Base-by-base conservation (phyloP, 2,797 vertebrate genomes). In the Enteromius viviparus region DNA sequence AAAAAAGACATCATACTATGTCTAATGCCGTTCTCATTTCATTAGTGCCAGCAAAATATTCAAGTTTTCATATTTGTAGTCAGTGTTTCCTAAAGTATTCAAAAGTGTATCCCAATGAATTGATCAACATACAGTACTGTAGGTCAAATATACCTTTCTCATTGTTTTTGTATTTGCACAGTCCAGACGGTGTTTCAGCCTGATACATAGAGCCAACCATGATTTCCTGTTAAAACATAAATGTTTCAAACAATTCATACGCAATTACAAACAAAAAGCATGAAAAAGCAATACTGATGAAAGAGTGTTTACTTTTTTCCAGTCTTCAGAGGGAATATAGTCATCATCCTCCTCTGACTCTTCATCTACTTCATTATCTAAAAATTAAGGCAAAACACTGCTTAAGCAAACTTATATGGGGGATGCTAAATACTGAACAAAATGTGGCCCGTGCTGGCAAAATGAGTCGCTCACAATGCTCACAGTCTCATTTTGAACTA, bases 171-270 rank as follows among this genome's bases (percentile, higher is more conserved):
- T 99, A 99, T 93, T 96, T 97, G 92, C 95, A 96, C 75, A 97
- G 89, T 55, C 97, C 98, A 85, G 91, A 90, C 29, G 98, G 98
- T 55, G 98, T 99, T 93, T 99, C 98, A 87, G 98, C 98, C 93
- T 99, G 98, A 92, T 98, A 99, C 97, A 99, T 99, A 6, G 98
- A 99, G 11, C 98, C 98, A 88, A 99, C 98, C 98, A 99, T 99
- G 86, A 99, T 99, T 91, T 99, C 98, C 98, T 99, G 92, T 79
- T 40, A 26, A 83, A 10, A 62, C 14, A 85, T 86, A 87, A 34
- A 87, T 26, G 9, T 6, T 9, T 42, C 58, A 81, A n/a, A 40
- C 10, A 65, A 51, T 74, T 37, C 6, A 70, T 49, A 3, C 4
- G 6, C 1, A 76, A 85, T 72, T 81, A 70, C 19, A 37, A 14